Base-by-base conservation (phyloP, 2,797 vertebrate genomes). In the Huso huso region DNA sequence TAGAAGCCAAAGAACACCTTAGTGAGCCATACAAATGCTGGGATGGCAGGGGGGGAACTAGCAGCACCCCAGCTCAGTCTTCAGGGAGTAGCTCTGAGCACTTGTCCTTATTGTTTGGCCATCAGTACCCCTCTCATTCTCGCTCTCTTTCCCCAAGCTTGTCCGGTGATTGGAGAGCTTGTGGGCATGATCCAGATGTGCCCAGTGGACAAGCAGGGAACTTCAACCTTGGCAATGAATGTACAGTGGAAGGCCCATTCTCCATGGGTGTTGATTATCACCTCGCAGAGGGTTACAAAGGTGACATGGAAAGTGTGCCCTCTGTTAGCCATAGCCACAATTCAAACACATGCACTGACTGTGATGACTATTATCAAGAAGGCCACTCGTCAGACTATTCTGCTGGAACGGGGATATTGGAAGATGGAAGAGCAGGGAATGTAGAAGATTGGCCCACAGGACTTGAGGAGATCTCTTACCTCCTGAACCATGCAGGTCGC, bases 1-100 rank as follows among this genome's bases (percentile, higher is more conserved):
- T 73, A 66, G 90, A 91, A 49, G 88, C 92, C 68, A 80, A 79
- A 4, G 72, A 78, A 48, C 74, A 68, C 6, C 77, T 66, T 73
- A 71, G 80, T 65, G 71, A 74, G 48, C 51, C 55, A 6, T 67
- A 72, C 62, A 64, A 73, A 49, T 88, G 88, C 53, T 73, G 75
- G 37, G 78, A 73, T 68, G 67, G 74, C 49, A 81, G 77, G 9
- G 88, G 76, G 37, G 83, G 83, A 52, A 83, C 81, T 8, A 83
- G 81, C 73, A 84, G 77, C 70, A 84, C 85, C 48, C 78, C 81
- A 0, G 84, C 76, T 12, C 83, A 80, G 70, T 89, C 88, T 10
- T 87, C 86, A 48, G 67, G 75, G 49, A 82, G 78, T 71, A 90
- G 88, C 71, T 90, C 86, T 11, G 88, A 91, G 69, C 88, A 90